Evolutionary conservation across 2,888 invertebrate species (phyloP), one percentile per base, ranked within the genome.

Genomic region (Plagodis dolabraria): DNA sequence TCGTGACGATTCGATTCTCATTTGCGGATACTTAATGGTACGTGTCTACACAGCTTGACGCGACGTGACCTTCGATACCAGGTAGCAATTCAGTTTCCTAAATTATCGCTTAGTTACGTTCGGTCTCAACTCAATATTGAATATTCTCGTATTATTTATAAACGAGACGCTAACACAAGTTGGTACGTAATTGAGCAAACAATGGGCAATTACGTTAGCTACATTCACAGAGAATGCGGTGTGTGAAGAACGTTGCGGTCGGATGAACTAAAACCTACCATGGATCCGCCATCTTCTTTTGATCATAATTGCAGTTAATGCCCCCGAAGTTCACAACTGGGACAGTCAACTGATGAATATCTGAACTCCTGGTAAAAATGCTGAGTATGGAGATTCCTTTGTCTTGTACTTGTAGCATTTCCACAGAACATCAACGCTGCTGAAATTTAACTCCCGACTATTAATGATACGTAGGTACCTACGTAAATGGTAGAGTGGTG

Each of bases 401-500:
- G n/a, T 47, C 33, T 33, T 35, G 7, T 8, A 69, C 70, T 33
- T 7, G 43, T 12, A 48, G 40, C 6, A 38, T 44, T 38, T 44
- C 6, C 46, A 22, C 54, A 33, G 44, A 54, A 22, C 22, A 22
- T 22, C 22, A 22, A 22, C 22, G 22, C n/a, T 33, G 7, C 36
- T 35, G 38, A 33, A 56, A 47, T 34, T 48, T 65, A 74, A 68
- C 66, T 67, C 66, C 70, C 67, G 70, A 67, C 67, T 73, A 72
- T 72, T 60, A 69, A 65, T 71, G 74, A 76, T 76, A 38, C 1
- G 10, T 40, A 77, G 77, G 75, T 79, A 74, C 67, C 67, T 67
- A 67, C 80, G 82, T 79, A 71, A 65, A 70, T 70, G 75, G 70
- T 74, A 70, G 63, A 73, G 71, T 75, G 74, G 72, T 76, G 76